Percentiles rank a stretch among this genome's conserved stretches.
These are phyloP conservation scores for Heliornis fulica DNA, from an alignment of 2,113 vertebrate genomes.

Conservation along the genomic window DNA sequence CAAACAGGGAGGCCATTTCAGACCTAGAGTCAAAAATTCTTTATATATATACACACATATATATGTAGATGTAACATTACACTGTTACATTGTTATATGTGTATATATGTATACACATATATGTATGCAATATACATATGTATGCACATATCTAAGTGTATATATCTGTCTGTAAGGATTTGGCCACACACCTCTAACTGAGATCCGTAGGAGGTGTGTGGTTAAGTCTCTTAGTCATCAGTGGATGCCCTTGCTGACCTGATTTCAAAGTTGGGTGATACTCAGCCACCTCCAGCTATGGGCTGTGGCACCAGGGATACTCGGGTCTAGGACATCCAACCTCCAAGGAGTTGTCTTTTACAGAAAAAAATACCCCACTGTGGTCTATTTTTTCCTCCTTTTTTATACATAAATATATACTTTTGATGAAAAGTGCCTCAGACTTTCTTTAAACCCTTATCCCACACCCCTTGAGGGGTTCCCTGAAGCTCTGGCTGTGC, in stretches of 20 bases:
- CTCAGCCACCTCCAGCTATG: neutral
- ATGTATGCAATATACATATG: no score
- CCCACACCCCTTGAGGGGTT: no score
- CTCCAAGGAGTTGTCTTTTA: neutral
- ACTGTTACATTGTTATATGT: no score
- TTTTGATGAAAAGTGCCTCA: neutral
- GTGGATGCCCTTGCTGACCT: neutral
- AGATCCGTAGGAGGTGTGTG: neutral
- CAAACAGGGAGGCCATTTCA: neutral
- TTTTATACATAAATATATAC: slow-evolving; percentile 18
- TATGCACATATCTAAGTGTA: no score
- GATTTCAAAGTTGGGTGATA: neutral
- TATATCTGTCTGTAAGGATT: no score
- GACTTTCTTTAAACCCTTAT: neutral
- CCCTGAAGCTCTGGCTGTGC: neutral
- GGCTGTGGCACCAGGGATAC: neutral
- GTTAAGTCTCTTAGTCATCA: neutral
- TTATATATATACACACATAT: no score
- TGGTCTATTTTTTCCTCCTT: neutral
- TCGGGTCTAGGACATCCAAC: neutral
- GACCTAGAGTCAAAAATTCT: neutral
- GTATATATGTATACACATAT: no score
- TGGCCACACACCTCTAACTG: neutral
- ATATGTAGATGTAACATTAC: no score
- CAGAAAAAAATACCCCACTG: neutral